Evolutionary conservation across 1,140 invertebrate genomes (phyloP), one percentile per base, ranked within the genome.

Genomic region (Metaphire vulgaris): DNA sequence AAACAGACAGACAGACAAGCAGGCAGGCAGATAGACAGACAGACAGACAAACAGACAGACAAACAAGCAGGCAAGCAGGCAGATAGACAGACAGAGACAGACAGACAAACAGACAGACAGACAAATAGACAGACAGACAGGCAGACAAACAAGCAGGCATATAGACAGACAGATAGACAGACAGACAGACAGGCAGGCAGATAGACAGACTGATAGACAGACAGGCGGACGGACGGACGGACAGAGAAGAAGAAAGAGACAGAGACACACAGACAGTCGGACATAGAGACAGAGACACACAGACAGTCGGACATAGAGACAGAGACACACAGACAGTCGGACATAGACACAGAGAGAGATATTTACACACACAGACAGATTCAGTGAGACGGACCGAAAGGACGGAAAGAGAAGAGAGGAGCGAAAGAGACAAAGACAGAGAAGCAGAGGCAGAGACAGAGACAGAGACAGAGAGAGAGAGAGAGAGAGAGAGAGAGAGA

Each of bases 401-500:
- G 41, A 56, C 41, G 21, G 41, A 56, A 21, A 56, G 6, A 56
- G 41, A 56, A 21, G 6, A 21, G 21, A 21, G 6, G 41, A 56
- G 41, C 6, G 41, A 56, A 21, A 56, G 41, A 56, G 41, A 56
- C 6, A 56, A 21, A 56, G 41, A 56, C 6, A 56, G 41, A 56
- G 41, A 56, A 21, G 21, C 6, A 56, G 41, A 56, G 41, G 21
- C 6, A 56, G 41, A 56, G 41, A 56, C 6, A 56, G 41, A 56
- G 41, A 56, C 6, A 56, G 41, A 56, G 41, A 56, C 6, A 56
- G 6, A 56, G 41, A 56, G 41, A 56, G 41, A 56, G 41, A 56
- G 41, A 56, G 41, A 56, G 41, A 56, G 41, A 56, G 41, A 56
- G 41, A 56, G 41, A 56, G 41, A 56, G 41, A 56, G 41, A 56